Evolutionary conservation across 2,113 vertebrate genomes (phyloP).

Genomic region (Oncorhynchus clarkii): DNA sequence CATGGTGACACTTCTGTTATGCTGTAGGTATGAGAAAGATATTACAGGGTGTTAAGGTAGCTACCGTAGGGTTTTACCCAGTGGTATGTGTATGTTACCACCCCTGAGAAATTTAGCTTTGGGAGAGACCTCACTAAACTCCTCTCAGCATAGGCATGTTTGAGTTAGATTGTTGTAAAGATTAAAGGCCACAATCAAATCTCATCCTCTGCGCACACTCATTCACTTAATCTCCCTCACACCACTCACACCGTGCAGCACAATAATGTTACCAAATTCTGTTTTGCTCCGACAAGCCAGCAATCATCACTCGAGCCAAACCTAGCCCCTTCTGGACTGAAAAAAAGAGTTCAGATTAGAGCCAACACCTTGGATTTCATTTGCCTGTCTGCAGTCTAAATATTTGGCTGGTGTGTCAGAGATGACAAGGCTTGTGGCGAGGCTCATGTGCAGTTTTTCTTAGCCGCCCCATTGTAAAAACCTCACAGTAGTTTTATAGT

Average conservation of each 20-base stretch:
- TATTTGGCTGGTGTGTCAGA: slow-evolving; percentile 17
- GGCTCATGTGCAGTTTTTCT: slow-evolving; percentile 32
- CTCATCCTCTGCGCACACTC: background rate
- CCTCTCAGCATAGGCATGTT: background rate
- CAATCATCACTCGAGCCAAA: background rate
- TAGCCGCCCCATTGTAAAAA: slow-evolving; percentile 40
- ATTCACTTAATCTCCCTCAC: slow-evolving; percentile 8
- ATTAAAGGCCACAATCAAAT: background rate
- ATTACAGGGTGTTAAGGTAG: too few relatives aligned
- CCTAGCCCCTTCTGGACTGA: background rate
- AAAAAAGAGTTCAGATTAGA: background rate
- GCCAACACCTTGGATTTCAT: background rate
- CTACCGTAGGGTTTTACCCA: too few relatives aligned
- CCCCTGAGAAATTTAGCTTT: background rate
- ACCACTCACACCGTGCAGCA: background rate
- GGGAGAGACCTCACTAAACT: background rate
- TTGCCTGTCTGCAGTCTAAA: background rate
- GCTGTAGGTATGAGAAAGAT: too few relatives aligned
- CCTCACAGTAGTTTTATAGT: slow-evolving; percentile 55
- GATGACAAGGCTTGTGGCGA: slow-evolving; percentile 14
- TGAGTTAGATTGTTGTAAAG: background rate
- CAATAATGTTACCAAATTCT: background rate
- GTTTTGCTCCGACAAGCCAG: background rate
- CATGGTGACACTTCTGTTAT: too few relatives aligned
- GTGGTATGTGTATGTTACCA: too few relatives aligned